phyloP scores from a whole-genome alignment of 2,888 invertebrate species.

The Chalcosyrphus nemorum region DNA sequence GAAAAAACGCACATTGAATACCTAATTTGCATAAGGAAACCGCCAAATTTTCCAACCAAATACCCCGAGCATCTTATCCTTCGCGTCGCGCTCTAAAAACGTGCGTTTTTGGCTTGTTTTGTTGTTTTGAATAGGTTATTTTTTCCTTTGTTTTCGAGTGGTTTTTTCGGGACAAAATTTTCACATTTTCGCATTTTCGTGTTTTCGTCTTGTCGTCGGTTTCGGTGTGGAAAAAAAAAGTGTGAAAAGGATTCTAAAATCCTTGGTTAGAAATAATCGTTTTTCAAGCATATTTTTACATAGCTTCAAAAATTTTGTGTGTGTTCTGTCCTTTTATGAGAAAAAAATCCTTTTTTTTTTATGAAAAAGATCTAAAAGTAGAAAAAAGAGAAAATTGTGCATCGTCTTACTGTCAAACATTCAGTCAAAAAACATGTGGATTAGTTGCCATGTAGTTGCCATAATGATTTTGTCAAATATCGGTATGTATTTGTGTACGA shows the following conservation, averaged over 20 bases:
- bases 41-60: slow-evolving; percentile 69
- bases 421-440: slow-evolving; percentile 81
- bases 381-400: slow-evolving; percentile 34
- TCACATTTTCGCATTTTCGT: neutral
- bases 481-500: slow-evolving; percentile 78
- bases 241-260: neutral
- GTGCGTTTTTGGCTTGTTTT: slow-evolving; percentile 53
- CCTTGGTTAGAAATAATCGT: neutral
- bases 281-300: neutral
- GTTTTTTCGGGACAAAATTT: neutral
- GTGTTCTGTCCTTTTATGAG: slow-evolving; percentile 10
- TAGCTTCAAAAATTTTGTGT: neutral
- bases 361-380: neutral
- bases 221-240: neutral
- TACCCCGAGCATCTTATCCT: slow-evolving; percentile 35
- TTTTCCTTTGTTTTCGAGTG: neutral
- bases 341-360: neutral
- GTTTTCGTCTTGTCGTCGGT: neutral
- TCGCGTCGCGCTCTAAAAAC: slow-evolving; percentile 63
- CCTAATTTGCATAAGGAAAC: slow-evolving; percentile 73
- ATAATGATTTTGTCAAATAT: slow-evolving; percentile 81
- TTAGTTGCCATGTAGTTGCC: slow-evolving; percentile 81
- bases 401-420: slow-evolving; percentile 61
- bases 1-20: slow-evolving; percentile 69
- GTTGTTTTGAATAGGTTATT: slow-evolving; percentile 54